A percentile compares a stretch with the other conserved stretches of the same genome.
These are phyloP conservation scores for Netelia fuscicornis DNA, from an alignment of 2,888 invertebrate genomes.

Conservation along the genomic window DNA sequence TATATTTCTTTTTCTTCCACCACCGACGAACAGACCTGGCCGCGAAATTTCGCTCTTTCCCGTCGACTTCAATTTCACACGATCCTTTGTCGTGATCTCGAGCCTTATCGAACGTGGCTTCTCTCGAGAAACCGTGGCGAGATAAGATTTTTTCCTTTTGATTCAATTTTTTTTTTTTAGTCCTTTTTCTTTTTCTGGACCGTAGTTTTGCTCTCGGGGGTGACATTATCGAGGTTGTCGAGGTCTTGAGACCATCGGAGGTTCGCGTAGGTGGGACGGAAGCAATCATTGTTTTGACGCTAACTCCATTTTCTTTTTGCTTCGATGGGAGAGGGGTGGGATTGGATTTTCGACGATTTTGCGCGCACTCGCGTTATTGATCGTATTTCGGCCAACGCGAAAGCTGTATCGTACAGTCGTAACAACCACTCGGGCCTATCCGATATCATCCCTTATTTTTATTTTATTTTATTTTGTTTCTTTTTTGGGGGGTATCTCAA, in stretches of 20 bases:
- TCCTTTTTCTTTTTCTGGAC: constrained; percentile 1
- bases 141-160: constrained; percentile 3
- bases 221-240: constrained; percentile 11
- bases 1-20: not conserved
- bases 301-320: constrained; percentile 70
- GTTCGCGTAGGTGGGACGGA: not conserved
- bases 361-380: not conserved
- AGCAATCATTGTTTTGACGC: constrained; percentile 71
- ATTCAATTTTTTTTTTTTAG: not conserved
- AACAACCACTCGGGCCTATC: not conserved
- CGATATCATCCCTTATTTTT: not conserved
- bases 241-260: constrained; percentile 4
- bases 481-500: too few species aligned
- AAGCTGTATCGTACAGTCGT: not conserved
- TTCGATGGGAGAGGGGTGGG: constrained; percentile 27
- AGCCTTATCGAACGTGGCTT: not conserved
- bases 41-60: constrained; percentile 29
- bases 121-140: constrained; percentile 4
- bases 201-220: constrained; percentile 31
- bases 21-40: not conserved
- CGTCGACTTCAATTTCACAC: not conserved
- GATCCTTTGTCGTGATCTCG: constrained; percentile 28
- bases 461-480: not conserved
- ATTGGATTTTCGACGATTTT: constrained; percentile 60
- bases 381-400: not conserved